Percentiles rank a stretch among this genome's conserved stretches.
phyloP scores from a whole-genome alignment of 1,140 invertebrate genomes.

The Hyphantria cunea region DNA sequence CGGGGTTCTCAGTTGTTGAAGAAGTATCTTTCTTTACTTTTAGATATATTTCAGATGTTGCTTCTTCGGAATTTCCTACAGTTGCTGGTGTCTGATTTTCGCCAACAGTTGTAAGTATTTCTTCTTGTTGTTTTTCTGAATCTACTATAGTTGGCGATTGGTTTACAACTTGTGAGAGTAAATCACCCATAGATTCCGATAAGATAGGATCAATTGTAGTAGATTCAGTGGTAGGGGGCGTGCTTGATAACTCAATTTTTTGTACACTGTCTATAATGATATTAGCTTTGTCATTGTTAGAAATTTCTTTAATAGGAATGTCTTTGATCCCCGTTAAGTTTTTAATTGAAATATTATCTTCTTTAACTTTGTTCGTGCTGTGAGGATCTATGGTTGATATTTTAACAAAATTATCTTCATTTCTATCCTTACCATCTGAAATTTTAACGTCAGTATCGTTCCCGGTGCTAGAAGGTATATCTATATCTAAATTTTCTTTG shows the following conservation, averaged over 20 bases:
- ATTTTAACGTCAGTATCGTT: slow-evolving; percentile 38
- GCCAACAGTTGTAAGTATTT: slow-evolving; percentile 17
- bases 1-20: slow-evolving; percentile 15
- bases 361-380: slow-evolving; percentile 20
- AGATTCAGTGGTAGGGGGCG: slow-evolving; percentile 31
- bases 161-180: slow-evolving; percentile 68
- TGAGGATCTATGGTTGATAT: slow-evolving; percentile 69
- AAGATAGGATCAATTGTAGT: slow-evolving; percentile 65
- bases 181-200: slow-evolving; percentile 71
- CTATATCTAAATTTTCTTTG: slow-evolving; percentile 72
- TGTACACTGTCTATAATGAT: slow-evolving; percentile 12
- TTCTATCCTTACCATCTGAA: slow-evolving; percentile 30
- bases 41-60: slow-evolving; percentile 1
- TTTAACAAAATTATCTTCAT: slow-evolving; percentile 63
- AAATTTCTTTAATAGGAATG: slow-evolving; percentile 9
- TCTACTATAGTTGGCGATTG: slow-evolving; percentile 35
- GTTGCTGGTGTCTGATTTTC: slow-evolving; percentile 1
- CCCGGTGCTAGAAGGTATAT: slow-evolving; percentile 55
- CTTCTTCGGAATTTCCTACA: slow-evolving; percentile 2
- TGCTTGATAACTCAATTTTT: slow-evolving; percentile 33
- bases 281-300: slow-evolving; percentile 20
- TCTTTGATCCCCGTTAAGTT: slow-evolving; percentile 6
- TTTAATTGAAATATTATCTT: slow-evolving; percentile 11
- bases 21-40: slow-evolving; percentile 24
- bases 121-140: slow-evolving; percentile 23